Evolutionary conservation across 2,797 vertebrate genomes (phyloP).

Genomic region (Oreochromis mossambicus): DNA sequence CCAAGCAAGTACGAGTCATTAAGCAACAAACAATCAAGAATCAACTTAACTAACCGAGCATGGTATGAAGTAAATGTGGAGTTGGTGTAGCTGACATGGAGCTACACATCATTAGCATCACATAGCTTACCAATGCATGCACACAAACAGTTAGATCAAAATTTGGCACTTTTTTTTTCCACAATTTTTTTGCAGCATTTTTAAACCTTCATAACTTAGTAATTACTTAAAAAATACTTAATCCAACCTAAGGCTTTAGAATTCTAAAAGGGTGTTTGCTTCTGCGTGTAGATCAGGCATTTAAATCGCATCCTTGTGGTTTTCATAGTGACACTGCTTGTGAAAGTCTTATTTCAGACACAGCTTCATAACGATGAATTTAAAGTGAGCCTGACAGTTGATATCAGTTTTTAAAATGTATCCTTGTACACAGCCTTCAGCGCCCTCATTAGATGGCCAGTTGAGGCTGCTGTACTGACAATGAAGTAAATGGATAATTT

Average conservation of each 20-base stretch:
- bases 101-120: neutral
- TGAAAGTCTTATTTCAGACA: neutral
- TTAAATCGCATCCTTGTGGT: neutral
- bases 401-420: neutral
- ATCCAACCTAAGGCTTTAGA: neutral
- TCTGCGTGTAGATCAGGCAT: neutral
- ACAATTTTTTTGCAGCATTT: neutral
- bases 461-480: neutral
- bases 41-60: rapidly evolving
- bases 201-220: neutral
- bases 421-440: neutral
- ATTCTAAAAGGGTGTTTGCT: neutral
- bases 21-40: neutral
- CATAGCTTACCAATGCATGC: neutral
- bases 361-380: neutral
- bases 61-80: neutral
- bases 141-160: neutral
- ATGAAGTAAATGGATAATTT: neutral
- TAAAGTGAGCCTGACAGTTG: neutral
- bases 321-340: neutral
- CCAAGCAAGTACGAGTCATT: neutral
- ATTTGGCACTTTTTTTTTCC: neutral
- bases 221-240: neutral
- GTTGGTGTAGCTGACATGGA: neutral
- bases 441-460: neutral